phyloP scores from a whole-genome alignment of 2,113 vertebrate genomes.

The Carassius carassius region DNA sequence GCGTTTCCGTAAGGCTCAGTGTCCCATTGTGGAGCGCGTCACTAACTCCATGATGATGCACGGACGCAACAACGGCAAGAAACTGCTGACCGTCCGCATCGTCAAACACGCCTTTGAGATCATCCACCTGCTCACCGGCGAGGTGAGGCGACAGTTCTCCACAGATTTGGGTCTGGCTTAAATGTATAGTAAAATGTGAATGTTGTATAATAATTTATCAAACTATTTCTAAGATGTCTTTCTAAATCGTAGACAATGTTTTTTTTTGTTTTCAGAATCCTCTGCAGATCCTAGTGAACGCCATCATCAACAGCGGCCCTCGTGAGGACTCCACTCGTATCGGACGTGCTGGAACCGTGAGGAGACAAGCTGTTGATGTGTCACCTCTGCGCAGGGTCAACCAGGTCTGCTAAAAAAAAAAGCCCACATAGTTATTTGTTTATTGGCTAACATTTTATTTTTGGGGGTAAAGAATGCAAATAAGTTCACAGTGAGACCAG shows the following conservation, averaged over 20 bases:
- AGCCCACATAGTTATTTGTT: background rate
- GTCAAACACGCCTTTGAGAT: constrained; percentile 96
- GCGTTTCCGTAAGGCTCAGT: constrained; percentile 94
- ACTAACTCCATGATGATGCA: constrained; percentile 97
- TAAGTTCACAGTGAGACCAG: background rate
- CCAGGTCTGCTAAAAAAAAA: constrained; percentile 75
- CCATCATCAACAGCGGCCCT: constrained; percentile 95
- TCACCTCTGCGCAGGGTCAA: constrained; percentile 91
- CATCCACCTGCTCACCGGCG: constrained; percentile 93
- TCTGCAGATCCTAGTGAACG: constrained; percentile 91
- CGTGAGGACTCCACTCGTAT: constrained; percentile 94
- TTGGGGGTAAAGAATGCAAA: background rate
- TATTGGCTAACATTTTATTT: background rate
- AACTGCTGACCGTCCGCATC: constrained; percentile 92
- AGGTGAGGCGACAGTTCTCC: constrained; percentile 68
- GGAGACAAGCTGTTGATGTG: constrained; percentile 91
- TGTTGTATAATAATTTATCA: background rate
- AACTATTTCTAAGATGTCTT: background rate
- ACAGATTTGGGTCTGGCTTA: background rate
- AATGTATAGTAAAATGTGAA: background rate
- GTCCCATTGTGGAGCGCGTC: constrained; percentile 93
- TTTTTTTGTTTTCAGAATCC: constrained; percentile 78
- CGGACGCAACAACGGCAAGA: constrained; percentile 95
- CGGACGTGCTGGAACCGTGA: constrained; percentile 90
- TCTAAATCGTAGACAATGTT: background rate